A percentile compares a stretch with the other conserved stretches of the same genome.
These are phyloP conservation scores for Gnathonemus echidnorhynchus DNA, from an alignment of 2,113 vertebrate species.

Conservation along the genomic window DNA sequence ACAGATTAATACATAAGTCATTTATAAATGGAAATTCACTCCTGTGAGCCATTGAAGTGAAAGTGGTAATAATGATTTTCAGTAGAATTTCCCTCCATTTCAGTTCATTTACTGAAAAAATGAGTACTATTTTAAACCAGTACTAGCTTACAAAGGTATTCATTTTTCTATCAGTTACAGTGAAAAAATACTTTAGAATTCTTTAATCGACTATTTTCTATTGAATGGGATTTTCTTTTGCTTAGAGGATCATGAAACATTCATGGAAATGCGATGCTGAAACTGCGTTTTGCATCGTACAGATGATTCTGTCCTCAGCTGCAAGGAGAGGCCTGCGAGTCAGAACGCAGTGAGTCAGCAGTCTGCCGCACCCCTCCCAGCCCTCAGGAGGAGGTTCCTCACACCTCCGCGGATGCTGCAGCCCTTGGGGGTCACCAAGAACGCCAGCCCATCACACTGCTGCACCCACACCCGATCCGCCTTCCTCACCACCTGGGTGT, in stretches of 20 bases:
- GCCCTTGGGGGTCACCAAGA: neutral
- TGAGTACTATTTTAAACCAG: neutral
- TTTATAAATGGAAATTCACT: neutral
- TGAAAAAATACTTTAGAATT: neutral
- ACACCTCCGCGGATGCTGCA: neutral
- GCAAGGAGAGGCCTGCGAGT: neutral
- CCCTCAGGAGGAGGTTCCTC: neutral
- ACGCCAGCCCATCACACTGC: neutral
- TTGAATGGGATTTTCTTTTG: neutral
- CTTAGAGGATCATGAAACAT: neutral
- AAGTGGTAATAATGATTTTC: neutral
- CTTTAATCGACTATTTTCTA: neutral
- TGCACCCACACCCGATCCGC: neutral
- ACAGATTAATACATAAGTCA: neutral
- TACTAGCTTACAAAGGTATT: neutral
- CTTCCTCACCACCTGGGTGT: neutral
- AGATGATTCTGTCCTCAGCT: neutral
- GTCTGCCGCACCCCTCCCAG: neutral
- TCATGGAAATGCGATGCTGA: neutral
- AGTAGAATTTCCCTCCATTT: neutral
- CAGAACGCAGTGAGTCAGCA: conserved; percentile 26
- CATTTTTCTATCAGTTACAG: neutral
- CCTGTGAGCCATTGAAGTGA: neutral
- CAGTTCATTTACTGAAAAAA: neutral
- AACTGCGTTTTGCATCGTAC: neutral